Conservation (phyloP, 2,113 vertebrate species). For the Entelurus aequoreus region DNA sequence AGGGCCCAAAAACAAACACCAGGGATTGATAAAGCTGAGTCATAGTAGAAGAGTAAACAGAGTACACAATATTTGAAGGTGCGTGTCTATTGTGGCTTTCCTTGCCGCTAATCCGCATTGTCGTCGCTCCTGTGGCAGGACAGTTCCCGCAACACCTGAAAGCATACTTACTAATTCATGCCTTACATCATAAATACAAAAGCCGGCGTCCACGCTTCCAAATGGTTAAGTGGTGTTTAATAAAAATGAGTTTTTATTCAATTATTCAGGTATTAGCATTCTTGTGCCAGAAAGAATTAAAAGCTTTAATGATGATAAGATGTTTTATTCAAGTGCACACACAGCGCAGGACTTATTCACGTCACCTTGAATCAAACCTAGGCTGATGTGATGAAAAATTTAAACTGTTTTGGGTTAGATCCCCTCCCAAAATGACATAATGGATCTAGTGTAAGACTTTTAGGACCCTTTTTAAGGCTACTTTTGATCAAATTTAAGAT, state of each 20-base stretch:
- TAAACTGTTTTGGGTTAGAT: background rate
- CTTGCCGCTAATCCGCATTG: constrained; percentile 37
- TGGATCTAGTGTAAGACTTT: too few species aligned
- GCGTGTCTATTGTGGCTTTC: too few species aligned
- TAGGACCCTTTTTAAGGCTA: too few species aligned
- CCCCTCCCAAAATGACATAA: too few species aligned
- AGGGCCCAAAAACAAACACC: too few species aligned
- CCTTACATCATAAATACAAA: constrained; percentile 63
- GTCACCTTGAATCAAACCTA: constrained; percentile 39
- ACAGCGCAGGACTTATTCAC: constrained; percentile 36
- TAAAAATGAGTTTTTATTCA: constrained; percentile 59
- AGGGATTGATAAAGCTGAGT: too few species aligned
- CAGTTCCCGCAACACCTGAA: constrained; percentile 60
- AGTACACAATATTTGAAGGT: background rate
- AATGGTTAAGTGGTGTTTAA: constrained; percentile 69
- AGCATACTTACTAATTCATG: constrained; percentile 69
- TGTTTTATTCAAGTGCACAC: constrained; percentile 57
- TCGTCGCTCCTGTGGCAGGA: constrained; percentile 52
- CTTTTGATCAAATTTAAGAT: too few species aligned
- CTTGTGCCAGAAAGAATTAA: constrained; percentile 64
- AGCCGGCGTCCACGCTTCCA: constrained; percentile 52
- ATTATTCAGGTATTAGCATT: constrained; percentile 71
- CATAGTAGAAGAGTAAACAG: background rate
- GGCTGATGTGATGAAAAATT: constrained; percentile 14
- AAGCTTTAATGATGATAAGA: constrained; percentile 55